Percentiles rank a stretch among this genome's conserved stretches.
phyloP scores from a whole-genome alignment of 2,888 invertebrate species.

The Drosophila recens region DNA sequence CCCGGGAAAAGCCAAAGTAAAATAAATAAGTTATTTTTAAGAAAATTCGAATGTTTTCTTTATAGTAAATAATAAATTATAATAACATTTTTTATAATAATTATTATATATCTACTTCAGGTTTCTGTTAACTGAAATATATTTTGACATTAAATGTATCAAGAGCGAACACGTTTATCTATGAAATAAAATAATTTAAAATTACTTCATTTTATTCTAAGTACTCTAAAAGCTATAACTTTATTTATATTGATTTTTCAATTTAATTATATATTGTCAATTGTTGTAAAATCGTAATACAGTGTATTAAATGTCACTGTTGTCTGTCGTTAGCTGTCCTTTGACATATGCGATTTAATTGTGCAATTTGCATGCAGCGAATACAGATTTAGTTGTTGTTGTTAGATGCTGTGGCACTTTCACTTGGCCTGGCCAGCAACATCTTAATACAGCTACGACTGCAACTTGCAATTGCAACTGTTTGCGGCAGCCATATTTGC shows the following conservation, averaged over 20 bases:
- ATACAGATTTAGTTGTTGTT: conserved; percentile 27
- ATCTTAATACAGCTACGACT: neutral
- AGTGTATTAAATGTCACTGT: neutral
- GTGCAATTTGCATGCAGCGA: conserved; percentile 54
- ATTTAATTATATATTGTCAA: neutral
- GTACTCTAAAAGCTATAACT: no score
- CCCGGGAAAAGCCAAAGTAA: neutral
- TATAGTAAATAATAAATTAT: no score
- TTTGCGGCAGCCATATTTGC: conserved; percentile 57
- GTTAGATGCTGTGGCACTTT: conserved; percentile 61
- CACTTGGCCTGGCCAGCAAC: conserved; percentile 51
- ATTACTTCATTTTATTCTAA: no score
- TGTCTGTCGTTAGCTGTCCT: conserved; percentile 37
- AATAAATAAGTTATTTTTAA: neutral
- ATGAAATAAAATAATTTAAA: no score
- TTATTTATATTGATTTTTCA: neutral
- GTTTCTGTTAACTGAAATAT: neutral
- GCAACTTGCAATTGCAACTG: conserved; percentile 5
- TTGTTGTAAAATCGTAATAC: neutral
- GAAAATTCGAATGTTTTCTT: neutral
- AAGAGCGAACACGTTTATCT: no score
- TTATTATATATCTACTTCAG: neutral
- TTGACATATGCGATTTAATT: conserved; percentile 55
- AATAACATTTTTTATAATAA: no score
- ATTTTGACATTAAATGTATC: no score